These are phyloP conservation scores for Gryon sp. DNA, from an alignment of 1,140 invertebrate genomes.

Conservation along the genomic window DNA sequence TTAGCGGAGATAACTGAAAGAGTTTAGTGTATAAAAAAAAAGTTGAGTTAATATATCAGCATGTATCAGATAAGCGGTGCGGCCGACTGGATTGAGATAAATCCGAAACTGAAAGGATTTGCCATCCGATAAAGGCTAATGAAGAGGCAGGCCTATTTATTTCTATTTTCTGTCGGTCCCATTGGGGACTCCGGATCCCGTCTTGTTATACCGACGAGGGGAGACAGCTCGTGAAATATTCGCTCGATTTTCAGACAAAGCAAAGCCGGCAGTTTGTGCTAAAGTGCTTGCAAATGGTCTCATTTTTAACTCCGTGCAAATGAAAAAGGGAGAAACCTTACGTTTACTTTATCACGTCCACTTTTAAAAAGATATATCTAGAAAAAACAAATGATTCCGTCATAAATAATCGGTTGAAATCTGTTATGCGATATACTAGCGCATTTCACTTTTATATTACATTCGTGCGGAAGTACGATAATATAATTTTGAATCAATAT, in stretches of 20 bases:
- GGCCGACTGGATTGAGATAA: conserved; percentile 48
- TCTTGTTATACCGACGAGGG: conserved; percentile 66
- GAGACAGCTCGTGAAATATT: conserved; percentile 71
- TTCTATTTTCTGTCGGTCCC: conserved; percentile 63
- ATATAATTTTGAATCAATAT: conserved; percentile 9
- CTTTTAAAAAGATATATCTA: conserved; percentile 32
- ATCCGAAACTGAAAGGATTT: conserved; percentile 49
- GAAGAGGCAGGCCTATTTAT: conserved; percentile 63
- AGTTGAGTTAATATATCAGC: conserved; percentile 50
- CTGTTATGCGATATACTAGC: conserved; percentile 7
- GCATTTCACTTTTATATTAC: too few relatives aligned
- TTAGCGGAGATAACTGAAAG: conserved; percentile 13
- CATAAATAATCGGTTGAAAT: conserved; percentile 48
- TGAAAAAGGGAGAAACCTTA: conserved; percentile 43
- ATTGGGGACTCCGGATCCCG: conserved; percentile 27
- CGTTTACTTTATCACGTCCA: conserved; percentile 57
- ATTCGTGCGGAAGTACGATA: too few relatives aligned
- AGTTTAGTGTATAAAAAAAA: conserved; percentile 27
- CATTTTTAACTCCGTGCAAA: conserved; percentile 69
- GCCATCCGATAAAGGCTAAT: conserved; percentile 34
- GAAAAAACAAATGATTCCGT: conserved; percentile 51
- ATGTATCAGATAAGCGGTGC: conserved; percentile 35
- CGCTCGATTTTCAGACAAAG: conserved; percentile 73
- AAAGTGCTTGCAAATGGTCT: conserved; percentile 72
- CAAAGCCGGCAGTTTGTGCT: conserved; percentile 64